phyloP scores from a whole-genome alignment of 2,888 invertebrate genomes.

The Pachydiplax longipennis region DNA sequence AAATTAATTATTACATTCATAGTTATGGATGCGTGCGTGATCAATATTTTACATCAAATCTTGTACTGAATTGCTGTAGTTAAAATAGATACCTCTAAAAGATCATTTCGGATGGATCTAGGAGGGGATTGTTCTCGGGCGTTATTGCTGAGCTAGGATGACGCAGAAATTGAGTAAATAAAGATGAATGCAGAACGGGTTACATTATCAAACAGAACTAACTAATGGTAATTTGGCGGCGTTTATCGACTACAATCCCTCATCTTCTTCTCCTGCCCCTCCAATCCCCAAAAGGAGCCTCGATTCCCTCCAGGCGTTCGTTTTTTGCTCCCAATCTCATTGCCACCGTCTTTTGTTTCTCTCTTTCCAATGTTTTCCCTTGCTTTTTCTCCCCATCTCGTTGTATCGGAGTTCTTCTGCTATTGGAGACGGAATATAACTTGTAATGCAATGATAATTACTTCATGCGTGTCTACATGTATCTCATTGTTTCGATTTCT shows the following conservation, averaged over 20 bases:
- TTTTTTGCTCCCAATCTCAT: conserved; percentile 6
- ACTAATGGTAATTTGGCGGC: conserved; percentile 5
- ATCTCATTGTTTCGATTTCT: background rate
- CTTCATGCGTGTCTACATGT: background rate
- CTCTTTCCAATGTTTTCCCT: background rate
- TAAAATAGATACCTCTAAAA: too few relatives aligned
- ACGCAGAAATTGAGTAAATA: background rate
- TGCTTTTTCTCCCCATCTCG: background rate
- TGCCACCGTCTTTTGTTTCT: conserved; percentile 42
- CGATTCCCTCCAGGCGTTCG: background rate
- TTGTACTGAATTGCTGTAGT: too few relatives aligned
- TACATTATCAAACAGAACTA: background rate
- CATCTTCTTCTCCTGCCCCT: background rate
- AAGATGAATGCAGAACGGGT: conserved; percentile 3
- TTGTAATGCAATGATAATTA: too few relatives aligned
- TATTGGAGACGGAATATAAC: background rate
- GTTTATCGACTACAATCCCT: background rate
- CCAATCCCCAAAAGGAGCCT: background rate
- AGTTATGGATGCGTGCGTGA: too few relatives aligned
- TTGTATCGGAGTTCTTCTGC: background rate
- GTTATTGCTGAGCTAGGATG: too few relatives aligned
- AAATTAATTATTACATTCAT: too few relatives aligned
- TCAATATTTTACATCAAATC: too few relatives aligned
- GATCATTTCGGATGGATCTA: too few relatives aligned
- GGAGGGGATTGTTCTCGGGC: conserved; percentile 51